phyloP scores from a whole-genome alignment of 2,888 invertebrate genomes.

The Esperia sulphurella region DNA sequence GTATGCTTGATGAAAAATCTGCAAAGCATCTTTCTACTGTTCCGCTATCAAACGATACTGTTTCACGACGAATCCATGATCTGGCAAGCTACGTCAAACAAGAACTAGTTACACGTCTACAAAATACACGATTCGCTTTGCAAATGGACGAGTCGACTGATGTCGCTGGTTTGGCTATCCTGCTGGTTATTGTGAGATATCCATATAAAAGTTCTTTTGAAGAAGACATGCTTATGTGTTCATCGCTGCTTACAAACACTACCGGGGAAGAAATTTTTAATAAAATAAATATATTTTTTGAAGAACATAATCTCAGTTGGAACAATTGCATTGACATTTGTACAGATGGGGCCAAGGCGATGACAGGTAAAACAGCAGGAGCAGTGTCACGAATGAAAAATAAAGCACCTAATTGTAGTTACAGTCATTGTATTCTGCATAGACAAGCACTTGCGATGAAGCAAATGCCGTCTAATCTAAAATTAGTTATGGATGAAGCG shows the following conservation, averaged over 20 bases:
- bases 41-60: conserved; percentile 35
- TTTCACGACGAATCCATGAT: conserved; percentile 31
- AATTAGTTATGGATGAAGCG: conserved; percentile 14
- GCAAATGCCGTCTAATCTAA: conserved; percentile 19
- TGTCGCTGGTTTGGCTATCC: conserved; percentile 26
- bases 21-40: conserved; percentile 30
- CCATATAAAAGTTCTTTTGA: conserved; percentile 27
- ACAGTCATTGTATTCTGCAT: conserved; percentile 23
- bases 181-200: conserved; percentile 34
- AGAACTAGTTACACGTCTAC: conserved; percentile 27
- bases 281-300: conserved; percentile 23
- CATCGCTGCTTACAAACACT: conserved; percentile 24
- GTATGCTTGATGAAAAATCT: conserved; percentile 32
- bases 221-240: conserved; percentile 28
- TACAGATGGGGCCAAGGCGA: conserved; percentile 17
- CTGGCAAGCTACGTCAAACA: conserved; percentile 28
- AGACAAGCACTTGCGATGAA: conserved; percentile 21
- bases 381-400: conserved; percentile 20
- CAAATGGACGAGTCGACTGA: conserved; percentile 29
- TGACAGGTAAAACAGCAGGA: conserved; percentile 22
- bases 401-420: conserved; percentile 26
- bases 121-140: conserved; percentile 22
- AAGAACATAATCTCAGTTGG: conserved; percentile 9
- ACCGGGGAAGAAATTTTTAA: conserved; percentile 23
- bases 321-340: conserved; percentile 16